These are phyloP conservation scores for Ctenoplectra terminalis DNA, from an alignment of 1,140 invertebrate genomes.

Conservation along the genomic window DNA sequence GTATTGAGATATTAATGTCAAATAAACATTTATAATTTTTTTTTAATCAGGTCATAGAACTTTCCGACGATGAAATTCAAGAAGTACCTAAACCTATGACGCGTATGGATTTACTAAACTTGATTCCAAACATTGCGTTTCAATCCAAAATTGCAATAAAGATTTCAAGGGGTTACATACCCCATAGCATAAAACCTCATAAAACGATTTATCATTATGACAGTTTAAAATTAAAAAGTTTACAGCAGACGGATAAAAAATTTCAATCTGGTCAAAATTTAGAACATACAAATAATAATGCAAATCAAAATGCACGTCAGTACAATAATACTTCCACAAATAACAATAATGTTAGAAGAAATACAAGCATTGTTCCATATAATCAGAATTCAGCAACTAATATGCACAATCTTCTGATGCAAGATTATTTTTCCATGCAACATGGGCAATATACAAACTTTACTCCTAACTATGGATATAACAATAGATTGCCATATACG, in stretches of 20 bases:
- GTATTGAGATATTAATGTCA: constrained; percentile 25
- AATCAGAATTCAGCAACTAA: constrained; percentile 30
- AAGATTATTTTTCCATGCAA: constrained; percentile 16
- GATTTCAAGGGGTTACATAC: constrained; percentile 74
- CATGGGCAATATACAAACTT: constrained; percentile 36
- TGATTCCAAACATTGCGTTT: constrained; percentile 76
- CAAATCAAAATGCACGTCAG: constrained; percentile 3
- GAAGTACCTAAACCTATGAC: constrained; percentile 73
- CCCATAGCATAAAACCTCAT: constrained; percentile 72
- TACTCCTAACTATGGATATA: constrained; percentile 11
- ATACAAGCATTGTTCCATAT: not conserved
- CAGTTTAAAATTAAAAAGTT: constrained; percentile 55
- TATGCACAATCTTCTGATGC: constrained; percentile 1
- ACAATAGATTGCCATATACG: constrained; percentile 41
- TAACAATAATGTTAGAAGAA: constrained; percentile 19
- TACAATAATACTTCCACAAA: not conserved
- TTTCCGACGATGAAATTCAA: constrained; percentile 80
- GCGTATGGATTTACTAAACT: constrained; percentile 77
- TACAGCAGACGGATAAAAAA: constrained; percentile 45
- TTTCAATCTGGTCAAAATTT: not conserved
- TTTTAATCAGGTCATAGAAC: constrained; percentile 75
- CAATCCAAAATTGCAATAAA: constrained; percentile 60
- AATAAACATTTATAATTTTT: constrained; percentile 21
- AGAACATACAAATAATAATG: constrained; percentile 17
- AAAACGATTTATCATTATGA: constrained; percentile 73